These are phyloP conservation scores for Chromobotia macracanthus DNA, from an alignment of 2,797 vertebrate species.

Conservation along the genomic window DNA sequence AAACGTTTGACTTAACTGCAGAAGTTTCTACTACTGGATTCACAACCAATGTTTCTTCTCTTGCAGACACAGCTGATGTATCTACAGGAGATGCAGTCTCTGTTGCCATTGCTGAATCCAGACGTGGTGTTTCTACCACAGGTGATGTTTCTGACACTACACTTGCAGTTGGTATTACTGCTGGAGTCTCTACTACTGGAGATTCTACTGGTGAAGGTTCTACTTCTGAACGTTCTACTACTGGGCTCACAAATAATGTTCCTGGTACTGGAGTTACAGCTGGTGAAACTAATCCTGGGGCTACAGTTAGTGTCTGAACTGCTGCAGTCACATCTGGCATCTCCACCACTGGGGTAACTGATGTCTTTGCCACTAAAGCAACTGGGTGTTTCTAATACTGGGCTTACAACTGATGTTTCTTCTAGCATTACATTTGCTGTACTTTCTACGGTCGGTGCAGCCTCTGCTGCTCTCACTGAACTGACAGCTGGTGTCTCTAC, in stretches of 20 bases:
- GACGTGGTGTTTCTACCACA: constrained; percentile 2
- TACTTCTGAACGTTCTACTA: background rate
- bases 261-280: background rate
- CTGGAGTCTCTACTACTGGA: constrained; percentile 4
- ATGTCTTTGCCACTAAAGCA: background rate
- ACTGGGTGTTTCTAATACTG: constrained; percentile 20
- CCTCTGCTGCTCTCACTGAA: constrained; percentile 29
- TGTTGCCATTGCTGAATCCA: background rate
- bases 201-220: constrained; percentile 27
- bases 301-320: background rate
- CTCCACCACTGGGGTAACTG: constrained; percentile 7
- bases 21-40: background rate
- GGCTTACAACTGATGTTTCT: background rate
- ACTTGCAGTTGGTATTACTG: background rate
- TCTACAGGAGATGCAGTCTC: background rate
- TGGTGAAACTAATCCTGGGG: constrained; percentile 2
- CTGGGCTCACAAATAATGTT: background rate
- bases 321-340: background rate
- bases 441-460: background rate
- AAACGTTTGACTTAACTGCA: background rate
- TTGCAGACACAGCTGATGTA: background rate
- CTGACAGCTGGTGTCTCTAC: constrained; percentile 12
- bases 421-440: background rate
- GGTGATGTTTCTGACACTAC: background rate
- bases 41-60: background rate